phyloP scores from a whole-genome alignment of 1,140 invertebrate species.

The Oreohelix idahoensis region DNA sequence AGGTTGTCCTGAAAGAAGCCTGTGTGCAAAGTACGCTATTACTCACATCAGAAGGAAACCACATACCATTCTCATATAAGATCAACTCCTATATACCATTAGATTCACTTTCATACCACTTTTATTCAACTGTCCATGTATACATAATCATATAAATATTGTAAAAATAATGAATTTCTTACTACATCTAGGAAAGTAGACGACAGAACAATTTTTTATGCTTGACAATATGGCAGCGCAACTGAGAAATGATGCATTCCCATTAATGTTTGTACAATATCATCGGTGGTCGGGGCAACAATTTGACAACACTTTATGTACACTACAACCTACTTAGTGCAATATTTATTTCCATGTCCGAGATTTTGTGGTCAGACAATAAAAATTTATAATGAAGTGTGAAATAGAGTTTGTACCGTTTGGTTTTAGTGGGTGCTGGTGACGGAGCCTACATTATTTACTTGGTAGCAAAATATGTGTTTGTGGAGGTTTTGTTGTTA shows the following conservation, averaged over 20 bases:
- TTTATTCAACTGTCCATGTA: neutral
- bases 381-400: conserved; percentile 21
- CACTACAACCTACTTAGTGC: conserved; percentile 23
- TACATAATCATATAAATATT: neutral
- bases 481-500: too few relatives aligned
- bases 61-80: too few relatives aligned
- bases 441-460: too few relatives aligned
- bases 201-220: conserved; percentile 4
- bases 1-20: too few relatives aligned
- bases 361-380: conserved; percentile 5
- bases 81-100: too few relatives aligned
- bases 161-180: neutral
- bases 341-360: conserved; percentile 30
- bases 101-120: neutral
- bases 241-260: conserved; percentile 34
- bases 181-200: neutral
- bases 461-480: too few relatives aligned
- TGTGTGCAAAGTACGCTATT: too few relatives aligned
- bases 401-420: too few relatives aligned
- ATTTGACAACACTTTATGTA: conserved; percentile 3
- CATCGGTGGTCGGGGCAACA: neutral
- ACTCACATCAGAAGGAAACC: too few relatives aligned
- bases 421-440: too few relatives aligned
- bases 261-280: neutral
- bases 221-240: conserved; percentile 28